Base-by-base conservation (phyloP, 1,140 invertebrate genomes). In the Caerostris extrusa region DNA sequence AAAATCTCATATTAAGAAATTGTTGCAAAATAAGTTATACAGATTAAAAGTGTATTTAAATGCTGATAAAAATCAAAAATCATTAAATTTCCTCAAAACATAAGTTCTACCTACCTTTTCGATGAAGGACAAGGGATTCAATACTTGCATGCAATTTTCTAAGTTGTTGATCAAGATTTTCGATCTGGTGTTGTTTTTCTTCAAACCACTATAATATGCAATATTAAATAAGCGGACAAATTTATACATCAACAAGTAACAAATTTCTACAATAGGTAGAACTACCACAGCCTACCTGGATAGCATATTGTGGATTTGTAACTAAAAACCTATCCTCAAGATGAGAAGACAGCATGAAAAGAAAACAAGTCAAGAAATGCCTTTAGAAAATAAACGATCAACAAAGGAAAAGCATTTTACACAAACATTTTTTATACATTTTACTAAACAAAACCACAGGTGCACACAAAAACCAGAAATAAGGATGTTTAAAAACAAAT, bases 101-200 rank as follows among this genome's bases (percentile, higher is more conserved):
- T 64, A 17, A 64, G 50, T 77, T 53, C 7, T 12, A 82, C 69
- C 2, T 58, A 96, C 96, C 96, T 95, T 98, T 97, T 88, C 99
- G 97, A 95, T 99, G 98, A 71, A 97, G 96, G 10, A 98, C 98
- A 94, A 99, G 97, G 6, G 97, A 97, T 96, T 99, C 99, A 88
- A 99, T 97, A 95, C 98, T 98, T 58, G 97, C 96, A 96, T 98
- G 98, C 85, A 99, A 96, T 95, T 99, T 98, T 67, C 98, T 97
- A 57, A 99, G 96, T 95, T 99, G 98, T 50, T 97, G 97, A 96
- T 99, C 99, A 55, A 99, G 96, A 81, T 98, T 98, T 95, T 99
- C 99, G 90, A 99, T 97, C 96, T 99, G 98, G 34, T 97, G 97
- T 34, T 98, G 97, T 95, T 98, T 99, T 95, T 99, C 99, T 96